Base-by-base conservation (phyloP, 2,797 vertebrate species). In the Hemibagrus guttatus region DNA sequence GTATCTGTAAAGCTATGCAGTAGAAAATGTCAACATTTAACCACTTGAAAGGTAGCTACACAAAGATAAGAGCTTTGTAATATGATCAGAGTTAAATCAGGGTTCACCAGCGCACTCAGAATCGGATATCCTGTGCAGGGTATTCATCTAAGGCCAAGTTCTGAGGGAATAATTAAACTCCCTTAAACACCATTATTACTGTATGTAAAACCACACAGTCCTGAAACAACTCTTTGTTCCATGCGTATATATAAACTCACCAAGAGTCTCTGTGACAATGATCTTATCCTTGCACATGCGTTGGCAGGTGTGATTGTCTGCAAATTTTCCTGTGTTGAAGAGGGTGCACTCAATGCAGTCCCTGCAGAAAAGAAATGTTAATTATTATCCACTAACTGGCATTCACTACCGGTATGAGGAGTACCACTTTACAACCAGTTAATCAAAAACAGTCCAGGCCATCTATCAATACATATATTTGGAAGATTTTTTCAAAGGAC, bases 261-360 rank as follows among this genome's bases (percentile, higher is more conserved):
- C 92, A 0, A 98, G 96, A 83, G 91, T 92, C 89, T 99, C 98
- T 92, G 96, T 95, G 0, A 96, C 96, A 93, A 97, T 92, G 92
- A 98, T 97, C 91, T 99, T 92, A 93, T 95, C 95, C 93, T 94
- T 95, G 90, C 95, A 96, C 88, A 95, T 93, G 3, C 95, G 95
- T 88, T 97, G 97, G 92, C 98, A 99, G 83, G 98, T 98, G 91
- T 97, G 95, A 95, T 99, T 99, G 95, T 98, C 97, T 56, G 96
- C 96, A 21, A 97, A 94, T 79, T 93, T 96, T 58, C 97, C 96
- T 0, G 95, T 96, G 94, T 96, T 96, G 93, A 97, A 97, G 66
- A 99, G 95, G 63, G 95, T 93, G 92, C 98, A 99, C 89, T 99
- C 98, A 0, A 99, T 97, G 52, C 98, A 99, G 58, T 99, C 97